Evolutionary conservation across 2,113 vertebrate genomes (phyloP).

Genomic region (Micromys minutus): DNA sequence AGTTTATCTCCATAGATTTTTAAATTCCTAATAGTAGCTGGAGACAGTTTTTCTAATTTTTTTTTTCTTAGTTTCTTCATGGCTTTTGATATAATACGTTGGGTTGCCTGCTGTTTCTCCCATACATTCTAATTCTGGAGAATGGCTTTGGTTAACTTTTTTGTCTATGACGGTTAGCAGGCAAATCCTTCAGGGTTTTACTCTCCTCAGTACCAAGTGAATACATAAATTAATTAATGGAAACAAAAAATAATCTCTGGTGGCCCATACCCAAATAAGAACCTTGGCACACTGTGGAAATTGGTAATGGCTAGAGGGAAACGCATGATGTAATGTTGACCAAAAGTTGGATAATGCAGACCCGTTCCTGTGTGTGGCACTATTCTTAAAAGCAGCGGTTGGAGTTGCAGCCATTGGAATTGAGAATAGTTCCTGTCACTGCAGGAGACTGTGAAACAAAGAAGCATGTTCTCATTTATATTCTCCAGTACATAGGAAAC

Average conservation of each 20-base stretch:
- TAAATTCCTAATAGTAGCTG: neutral
- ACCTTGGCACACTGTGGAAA: conserved; percentile 46
- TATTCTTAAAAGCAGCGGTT: conserved; percentile 8
- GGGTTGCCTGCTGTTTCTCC: neutral
- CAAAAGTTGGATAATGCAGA: conserved; percentile 48
- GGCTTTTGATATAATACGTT: neutral
- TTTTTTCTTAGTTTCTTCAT: neutral
- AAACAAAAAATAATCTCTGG: neutral
- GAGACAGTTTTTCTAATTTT: conserved; percentile 24
- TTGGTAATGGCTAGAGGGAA: conserved; percentile 44
- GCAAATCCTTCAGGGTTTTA: neutral
- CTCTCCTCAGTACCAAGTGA: neutral
- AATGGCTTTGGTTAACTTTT: conserved; percentile 1
- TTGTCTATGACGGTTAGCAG: neutral
- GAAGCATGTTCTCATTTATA: conserved; percentile 13
- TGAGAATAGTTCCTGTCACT: conserved; percentile 28
- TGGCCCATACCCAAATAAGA: conserved; percentile 2
- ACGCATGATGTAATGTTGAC: conserved; percentile 60
- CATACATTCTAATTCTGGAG: neutral
- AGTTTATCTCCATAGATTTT: conserved; percentile 26
- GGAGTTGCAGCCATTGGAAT: neutral
- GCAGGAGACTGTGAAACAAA: neutral
- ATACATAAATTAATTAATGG: no score
- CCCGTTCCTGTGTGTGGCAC: conserved; percentile 52
- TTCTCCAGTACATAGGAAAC: neutral